These are phyloP conservation scores for Acholoe squamosa DNA, from an alignment of 2,888 invertebrate genomes.

Conservation along the genomic window DNA sequence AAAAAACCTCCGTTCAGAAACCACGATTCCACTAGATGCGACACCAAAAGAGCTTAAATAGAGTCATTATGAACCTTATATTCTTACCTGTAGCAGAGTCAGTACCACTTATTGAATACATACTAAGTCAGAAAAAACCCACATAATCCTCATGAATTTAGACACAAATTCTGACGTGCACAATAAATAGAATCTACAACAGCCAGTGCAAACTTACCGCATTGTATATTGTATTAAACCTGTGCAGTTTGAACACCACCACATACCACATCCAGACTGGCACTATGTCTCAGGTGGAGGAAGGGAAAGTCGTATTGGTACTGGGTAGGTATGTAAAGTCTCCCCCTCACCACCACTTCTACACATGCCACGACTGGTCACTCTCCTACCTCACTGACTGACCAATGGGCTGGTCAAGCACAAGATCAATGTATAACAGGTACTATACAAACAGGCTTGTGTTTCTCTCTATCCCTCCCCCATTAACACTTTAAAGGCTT, in stretches of 20 bases:
- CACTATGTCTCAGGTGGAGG: not conserved
- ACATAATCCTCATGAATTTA: not conserved
- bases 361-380: not conserved
- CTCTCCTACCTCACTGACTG: not conserved
- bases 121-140: not conserved
- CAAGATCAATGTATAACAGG: not conserved
- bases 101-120: too few relatives aligned
- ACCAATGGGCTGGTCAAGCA: not conserved
- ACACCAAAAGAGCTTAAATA: too few relatives aligned
- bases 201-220: not conserved
- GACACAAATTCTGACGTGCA: not conserved
- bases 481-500: too few relatives aligned
- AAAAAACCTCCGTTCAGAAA: too few relatives aligned
- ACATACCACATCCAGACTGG: not conserved
- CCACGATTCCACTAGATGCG: too few relatives aligned
- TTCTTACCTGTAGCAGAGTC: too few relatives aligned
- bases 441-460: not conserved
- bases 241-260: not conserved
- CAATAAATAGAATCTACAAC: not conserved
- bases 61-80: too few relatives aligned
- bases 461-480: too few relatives aligned
- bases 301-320: not conserved
- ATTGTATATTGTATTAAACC: not conserved
- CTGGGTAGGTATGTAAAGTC: conserved; percentile 4
- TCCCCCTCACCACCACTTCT: not conserved